A percentile compares a stretch with the other conserved stretches of the same genome.
These are phyloP conservation scores for Salarias fasciatus DNA, from an alignment of 2,797 vertebrate species.

Conservation along the genomic window DNA sequence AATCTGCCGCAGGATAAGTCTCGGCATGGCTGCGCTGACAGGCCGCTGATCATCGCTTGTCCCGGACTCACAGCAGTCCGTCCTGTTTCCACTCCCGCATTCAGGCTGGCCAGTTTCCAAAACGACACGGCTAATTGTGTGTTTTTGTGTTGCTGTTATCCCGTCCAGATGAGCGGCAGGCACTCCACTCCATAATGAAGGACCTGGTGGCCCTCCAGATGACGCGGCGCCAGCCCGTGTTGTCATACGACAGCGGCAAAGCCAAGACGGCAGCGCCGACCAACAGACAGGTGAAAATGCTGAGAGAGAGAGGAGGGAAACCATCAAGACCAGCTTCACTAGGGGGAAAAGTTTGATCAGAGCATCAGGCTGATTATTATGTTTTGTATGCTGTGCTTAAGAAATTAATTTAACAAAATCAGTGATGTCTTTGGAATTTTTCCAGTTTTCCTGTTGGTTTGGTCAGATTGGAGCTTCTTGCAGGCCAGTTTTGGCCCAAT, in stretches of 20 bases:
- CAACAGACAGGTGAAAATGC: slow-evolving; percentile 90
- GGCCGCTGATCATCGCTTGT: slow-evolving; percentile 8
- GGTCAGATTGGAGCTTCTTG: too few relatives aligned
- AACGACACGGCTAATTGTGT: slow-evolving; percentile 19
- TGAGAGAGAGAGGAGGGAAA: too few relatives aligned
- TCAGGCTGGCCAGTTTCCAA: neutral
- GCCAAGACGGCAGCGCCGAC: slow-evolving; percentile 85
- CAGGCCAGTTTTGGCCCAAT: too few relatives aligned
- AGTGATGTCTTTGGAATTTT: too few relatives aligned
- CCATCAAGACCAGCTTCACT: too few relatives aligned
- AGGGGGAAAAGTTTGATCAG: too few relatives aligned
- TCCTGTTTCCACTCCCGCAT: slow-evolving; percentile 21
- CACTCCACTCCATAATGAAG: slow-evolving; percentile 99
- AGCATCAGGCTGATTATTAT: too few relatives aligned
- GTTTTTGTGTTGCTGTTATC: slow-evolving; percentile 45
- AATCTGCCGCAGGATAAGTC: slow-evolving; percentile 29
- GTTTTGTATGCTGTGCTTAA: too few relatives aligned
- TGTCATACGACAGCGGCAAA: slow-evolving; percentile 90
- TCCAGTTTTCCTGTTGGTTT: too few relatives aligned
- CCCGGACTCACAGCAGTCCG: neutral
- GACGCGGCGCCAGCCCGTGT: slow-evolving; percentile 88
- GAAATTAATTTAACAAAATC: too few relatives aligned
- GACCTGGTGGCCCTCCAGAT: slow-evolving; percentile 98
- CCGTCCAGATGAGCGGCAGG: slow-evolving; percentile 92
- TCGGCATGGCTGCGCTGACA: slow-evolving; percentile 46